A percentile compares a stretch with the other conserved stretches of the same genome.
These are phyloP conservation scores for Calephelis nemesis DNA, from an alignment of 1,140 invertebrate genomes.

Conservation along the genomic window DNA sequence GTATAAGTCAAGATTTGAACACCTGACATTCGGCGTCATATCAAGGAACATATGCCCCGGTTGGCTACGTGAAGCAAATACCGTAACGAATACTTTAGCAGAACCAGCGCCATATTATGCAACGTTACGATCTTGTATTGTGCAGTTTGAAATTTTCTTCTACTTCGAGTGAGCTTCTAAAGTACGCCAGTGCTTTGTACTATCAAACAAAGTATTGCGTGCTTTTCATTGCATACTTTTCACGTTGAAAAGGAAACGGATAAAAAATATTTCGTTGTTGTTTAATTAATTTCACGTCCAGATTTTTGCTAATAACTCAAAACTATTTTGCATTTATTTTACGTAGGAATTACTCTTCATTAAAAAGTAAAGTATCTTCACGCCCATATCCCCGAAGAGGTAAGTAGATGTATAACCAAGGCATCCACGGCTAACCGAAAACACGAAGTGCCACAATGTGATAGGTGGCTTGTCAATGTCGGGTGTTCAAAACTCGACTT, in stretches of 20 bases:
- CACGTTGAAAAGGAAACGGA: constrained; percentile 19
- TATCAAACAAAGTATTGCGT: constrained; percentile 32
- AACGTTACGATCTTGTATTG: constrained; percentile 69
- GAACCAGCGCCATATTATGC: constrained; percentile 75
- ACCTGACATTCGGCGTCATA: constrained; percentile 76
- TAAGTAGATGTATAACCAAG: too few species aligned
- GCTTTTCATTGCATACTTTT: constrained; percentile 30
- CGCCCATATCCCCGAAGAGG: too few species aligned
- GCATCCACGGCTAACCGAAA: too few species aligned
- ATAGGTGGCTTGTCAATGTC: too few species aligned
- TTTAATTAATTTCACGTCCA: constrained; percentile 14
- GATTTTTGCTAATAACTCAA: neutral
- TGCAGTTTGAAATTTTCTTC: constrained; percentile 66
- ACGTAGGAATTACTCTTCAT: too few species aligned
- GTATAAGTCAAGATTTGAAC: constrained; percentile 56
- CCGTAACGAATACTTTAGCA: constrained; percentile 77
- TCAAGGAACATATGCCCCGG: constrained; percentile 74
- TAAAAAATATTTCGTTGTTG: constrained; percentile 12
- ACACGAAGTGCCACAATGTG: too few species aligned
- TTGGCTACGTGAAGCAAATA: constrained; percentile 77
- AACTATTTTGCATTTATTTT: too few species aligned
- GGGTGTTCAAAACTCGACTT: too few species aligned
- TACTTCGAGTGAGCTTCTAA: constrained; percentile 61
- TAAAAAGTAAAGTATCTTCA: too few species aligned
- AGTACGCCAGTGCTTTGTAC: constrained; percentile 46